Conservation (phyloP, 2,888 invertebrate genomes). For the Chrysotoxum bicinctum region DNA sequence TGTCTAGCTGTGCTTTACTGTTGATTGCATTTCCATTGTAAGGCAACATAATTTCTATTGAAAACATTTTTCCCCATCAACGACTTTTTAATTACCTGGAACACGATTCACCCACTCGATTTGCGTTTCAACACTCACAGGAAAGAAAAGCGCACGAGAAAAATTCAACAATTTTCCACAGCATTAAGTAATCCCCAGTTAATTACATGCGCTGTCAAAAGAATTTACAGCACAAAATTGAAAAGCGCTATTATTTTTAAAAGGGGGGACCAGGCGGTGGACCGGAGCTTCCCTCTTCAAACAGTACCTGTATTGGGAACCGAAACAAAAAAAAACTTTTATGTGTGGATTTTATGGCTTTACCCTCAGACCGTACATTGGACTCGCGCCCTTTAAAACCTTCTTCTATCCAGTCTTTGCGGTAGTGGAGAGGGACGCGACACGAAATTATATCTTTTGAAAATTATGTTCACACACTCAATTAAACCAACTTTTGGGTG, state of each 20-base stretch:
- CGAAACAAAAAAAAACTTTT: background rate
- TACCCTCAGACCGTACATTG: background rate
- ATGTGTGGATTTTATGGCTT: background rate
- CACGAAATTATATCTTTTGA: conserved; percentile 58
- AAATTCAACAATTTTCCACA: conserved; percentile 67
- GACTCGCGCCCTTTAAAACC: background rate
- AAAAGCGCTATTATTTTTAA: conserved; percentile 40
- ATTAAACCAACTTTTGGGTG: conserved; percentile 70
- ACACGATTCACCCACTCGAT: conserved; percentile 45
- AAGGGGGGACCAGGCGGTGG: background rate
- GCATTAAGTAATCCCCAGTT: conserved; percentile 69
- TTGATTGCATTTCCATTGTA: conserved; percentile 50
- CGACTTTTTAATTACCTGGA: conserved; percentile 63
- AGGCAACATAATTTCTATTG: conserved; percentile 42
- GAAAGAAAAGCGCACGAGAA: background rate
- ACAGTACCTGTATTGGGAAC: background rate
- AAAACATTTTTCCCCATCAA: conserved; percentile 19
- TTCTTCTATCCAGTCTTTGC: background rate
- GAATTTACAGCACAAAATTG: conserved; percentile 63
- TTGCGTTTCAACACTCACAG: background rate
- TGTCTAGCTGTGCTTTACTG: background rate
- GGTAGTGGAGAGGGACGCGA: background rate
- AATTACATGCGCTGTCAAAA: conserved; percentile 67
- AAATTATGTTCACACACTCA: conserved; percentile 73
- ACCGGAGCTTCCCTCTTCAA: background rate